phyloP scores from a whole-genome alignment of 2,113 vertebrate species.

The Piprites chloris region DNA sequence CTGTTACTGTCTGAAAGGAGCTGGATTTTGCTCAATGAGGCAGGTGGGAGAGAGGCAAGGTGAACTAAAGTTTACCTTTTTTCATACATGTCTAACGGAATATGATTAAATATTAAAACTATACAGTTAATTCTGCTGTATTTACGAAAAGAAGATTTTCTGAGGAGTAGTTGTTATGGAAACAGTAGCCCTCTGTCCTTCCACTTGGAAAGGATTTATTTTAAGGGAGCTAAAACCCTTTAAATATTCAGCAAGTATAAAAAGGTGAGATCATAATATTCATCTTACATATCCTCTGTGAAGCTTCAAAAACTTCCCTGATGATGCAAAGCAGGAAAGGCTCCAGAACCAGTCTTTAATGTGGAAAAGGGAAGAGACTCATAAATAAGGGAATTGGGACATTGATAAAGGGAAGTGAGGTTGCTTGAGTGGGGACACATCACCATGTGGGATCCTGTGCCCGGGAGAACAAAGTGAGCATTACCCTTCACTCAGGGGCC shows the following conservation, averaged over 20 bases:
- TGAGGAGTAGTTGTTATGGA: constrained; percentile 68
- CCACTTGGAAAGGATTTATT: constrained; percentile 49
- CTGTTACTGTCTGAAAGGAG: background rate
- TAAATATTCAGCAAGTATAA: constrained; percentile 64
- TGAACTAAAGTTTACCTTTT: constrained; percentile 41
- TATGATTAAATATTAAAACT: constrained; percentile 42
- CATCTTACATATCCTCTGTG: background rate
- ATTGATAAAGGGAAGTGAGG: rapidly evolving
- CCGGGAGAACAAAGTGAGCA: background rate
- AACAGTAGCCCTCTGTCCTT: constrained; percentile 70
- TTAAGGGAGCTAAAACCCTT: constrained; percentile 55
- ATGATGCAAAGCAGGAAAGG: background rate
- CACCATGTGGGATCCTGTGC: rapidly evolving
- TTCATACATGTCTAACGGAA: constrained; percentile 10
- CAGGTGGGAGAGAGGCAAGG: constrained; percentile 25
- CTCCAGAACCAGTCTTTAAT: background rate
- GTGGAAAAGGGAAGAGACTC: background rate
- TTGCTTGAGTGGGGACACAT: rapidly evolving
- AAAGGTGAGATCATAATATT: constrained; percentile 41
- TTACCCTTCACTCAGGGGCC: rapidly evolving
- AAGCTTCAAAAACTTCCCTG: background rate
- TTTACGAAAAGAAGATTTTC: constrained; percentile 56
- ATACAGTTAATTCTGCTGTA: constrained; percentile 41
- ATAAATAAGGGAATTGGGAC: rapidly evolving
- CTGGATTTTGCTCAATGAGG: constrained; percentile 45